Percentiles rank a stretch among this genome's conserved stretches.
phyloP scores from a whole-genome alignment of 2,888 invertebrate species.

The Megalurothrips usitatus region DNA sequence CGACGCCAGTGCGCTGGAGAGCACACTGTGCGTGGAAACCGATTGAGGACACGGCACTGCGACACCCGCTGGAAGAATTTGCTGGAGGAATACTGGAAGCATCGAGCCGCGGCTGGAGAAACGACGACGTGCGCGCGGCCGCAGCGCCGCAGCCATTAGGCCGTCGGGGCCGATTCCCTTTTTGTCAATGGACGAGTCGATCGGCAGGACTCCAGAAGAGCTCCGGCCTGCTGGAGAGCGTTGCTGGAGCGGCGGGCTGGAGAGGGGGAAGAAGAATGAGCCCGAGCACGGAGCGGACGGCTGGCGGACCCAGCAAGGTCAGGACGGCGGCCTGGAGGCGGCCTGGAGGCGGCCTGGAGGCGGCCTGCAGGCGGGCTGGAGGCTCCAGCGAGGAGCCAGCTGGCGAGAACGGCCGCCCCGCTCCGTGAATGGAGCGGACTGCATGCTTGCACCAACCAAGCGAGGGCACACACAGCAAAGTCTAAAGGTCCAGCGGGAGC shows the following conservation, averaged over 20 bases:
- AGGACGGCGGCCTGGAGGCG: not conserved
- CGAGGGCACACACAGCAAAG: not conserved
- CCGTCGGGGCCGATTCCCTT: not conserved
- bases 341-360: constrained; percentile 1
- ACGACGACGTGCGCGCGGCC: not conserved
- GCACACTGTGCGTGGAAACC: too few relatives aligned
- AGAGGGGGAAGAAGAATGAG: not conserved
- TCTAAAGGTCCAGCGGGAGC: too few relatives aligned
- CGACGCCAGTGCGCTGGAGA: too few relatives aligned
- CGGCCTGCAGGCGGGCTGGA: not conserved
- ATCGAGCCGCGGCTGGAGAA: not conserved
- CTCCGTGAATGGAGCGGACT: not conserved
- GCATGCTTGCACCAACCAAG: not conserved
- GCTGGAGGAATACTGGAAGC: not conserved
- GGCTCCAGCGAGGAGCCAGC: not conserved
- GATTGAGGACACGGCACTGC: too few relatives aligned
- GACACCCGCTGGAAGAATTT: too few relatives aligned
- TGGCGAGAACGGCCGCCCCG: not conserved
- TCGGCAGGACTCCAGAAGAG: not conserved
- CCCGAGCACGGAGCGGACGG: not conserved
- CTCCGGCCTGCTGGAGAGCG: not conserved
- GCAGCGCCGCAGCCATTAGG: not conserved
- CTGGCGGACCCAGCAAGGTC: not conserved
- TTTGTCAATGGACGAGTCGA: constrained; percentile 12
- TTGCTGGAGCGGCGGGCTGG: not conserved